Evolutionary conservation across 1,140 invertebrate genomes (phyloP), one percentile per base, ranked within the genome.

Genomic region (Pristionchus pacificus): DNA sequence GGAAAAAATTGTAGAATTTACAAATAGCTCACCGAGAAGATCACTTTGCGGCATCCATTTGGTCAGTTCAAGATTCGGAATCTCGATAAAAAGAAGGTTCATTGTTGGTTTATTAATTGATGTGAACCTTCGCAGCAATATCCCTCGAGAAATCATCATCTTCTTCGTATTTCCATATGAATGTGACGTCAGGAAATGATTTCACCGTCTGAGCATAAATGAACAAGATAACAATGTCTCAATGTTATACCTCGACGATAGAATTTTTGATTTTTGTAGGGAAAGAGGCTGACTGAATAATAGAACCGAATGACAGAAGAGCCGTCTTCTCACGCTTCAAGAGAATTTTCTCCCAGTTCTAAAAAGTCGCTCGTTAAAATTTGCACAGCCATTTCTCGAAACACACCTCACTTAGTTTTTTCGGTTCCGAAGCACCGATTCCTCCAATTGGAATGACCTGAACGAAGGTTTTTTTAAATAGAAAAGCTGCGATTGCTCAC

Each of bases 141-240:
- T 2, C 1, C 60, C 31, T 32, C 6, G 62, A 31, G 29, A 61
- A 61, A n/a, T 71, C 62, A 60, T 72, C 71, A 38, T 72, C 60
- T 19, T 14, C 24, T 55, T 74, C 72, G 55, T 70, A 74, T 30
- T 74, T 74, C 72, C 72, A 74, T n/a, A 74, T 70, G 38, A 74
- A 69, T 3, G 60, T 65, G 38, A 64, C 38, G 57, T 74, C 38
- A 2, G 13, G 28, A 60, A 74, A 74, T 65, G 14, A 15, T 6
- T 25, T 30, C 29, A 13, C 13, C 38, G 14, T 27, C 25, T 6
- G 14, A 28, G 29, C 13, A 13, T 31, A 6, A 65, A 10, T 31
- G 3, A n/a, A n/a, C n/a, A n/a, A 31, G 6, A 27, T 65, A 10
- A 28, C 38, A 19, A 65, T 32, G 64, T 32, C 60, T 65, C 33